phyloP scores from a whole-genome alignment of 2,797 vertebrate species.

The Onychomys arenicola region DNA sequence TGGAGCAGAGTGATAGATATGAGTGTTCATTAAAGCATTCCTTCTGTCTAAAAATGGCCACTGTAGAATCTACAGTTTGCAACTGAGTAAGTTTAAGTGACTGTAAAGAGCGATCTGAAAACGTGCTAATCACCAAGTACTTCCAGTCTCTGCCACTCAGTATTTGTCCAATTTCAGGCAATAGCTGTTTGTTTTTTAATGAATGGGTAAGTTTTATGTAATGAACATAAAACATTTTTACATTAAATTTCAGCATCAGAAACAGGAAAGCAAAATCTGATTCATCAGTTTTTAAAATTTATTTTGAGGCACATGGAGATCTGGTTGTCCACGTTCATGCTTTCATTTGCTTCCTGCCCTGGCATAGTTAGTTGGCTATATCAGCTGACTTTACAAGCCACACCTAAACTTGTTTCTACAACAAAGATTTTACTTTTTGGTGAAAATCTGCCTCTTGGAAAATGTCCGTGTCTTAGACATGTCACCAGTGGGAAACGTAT shows the following conservation, averaged over 20 bases:
- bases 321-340: constrained; percentile 16
- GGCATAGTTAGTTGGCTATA: not conserved
- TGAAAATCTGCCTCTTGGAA: constrained; percentile 49
- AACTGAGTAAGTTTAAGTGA: not conserved
- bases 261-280: constrained; percentile 59
- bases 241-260: constrained; percentile 43
- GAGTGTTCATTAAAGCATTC: not conserved
- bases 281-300: not conserved
- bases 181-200: constrained; percentile 32
- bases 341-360: not conserved
- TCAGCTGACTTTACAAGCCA: constrained; percentile 27
- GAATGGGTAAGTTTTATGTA: not conserved
- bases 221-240: constrained; percentile 6
- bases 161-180: constrained; percentile 57
- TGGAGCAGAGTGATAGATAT: constrained; percentile 1
- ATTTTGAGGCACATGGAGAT: constrained; percentile 47
- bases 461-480: not conserved
- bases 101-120: not conserved
- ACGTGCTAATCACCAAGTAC: not conserved
- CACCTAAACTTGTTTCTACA: constrained; percentile 46
- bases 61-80: not conserved
- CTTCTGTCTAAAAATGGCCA: constrained; percentile 42
- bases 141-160: not conserved
- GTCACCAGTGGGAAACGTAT: not conserved
- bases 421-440: not conserved